Base-by-base conservation (phyloP, 2,113 vertebrate genomes). In the Apteryx mantelli region DNA sequence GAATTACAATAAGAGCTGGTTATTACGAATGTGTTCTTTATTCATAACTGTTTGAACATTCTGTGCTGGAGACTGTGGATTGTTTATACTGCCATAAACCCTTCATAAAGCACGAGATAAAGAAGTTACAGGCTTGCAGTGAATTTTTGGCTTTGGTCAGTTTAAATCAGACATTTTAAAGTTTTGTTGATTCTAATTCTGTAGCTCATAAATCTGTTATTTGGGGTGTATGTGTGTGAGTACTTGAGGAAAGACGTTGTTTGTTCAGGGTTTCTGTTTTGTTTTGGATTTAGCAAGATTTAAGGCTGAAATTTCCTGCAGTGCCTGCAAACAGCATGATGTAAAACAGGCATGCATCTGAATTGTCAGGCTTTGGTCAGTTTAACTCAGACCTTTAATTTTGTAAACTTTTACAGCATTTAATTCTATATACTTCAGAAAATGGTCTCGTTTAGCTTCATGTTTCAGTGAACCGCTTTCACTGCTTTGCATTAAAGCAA, bases 401-500 rank as follows among this genome's bases (percentile, higher is more conserved):
- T 38, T 76, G 40, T 74, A 44, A 93, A 80, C 64, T 82, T 82
- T 77, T 61, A 25, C 60, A 71, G 21, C 44, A 86, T 76, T 94
- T 88, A 89, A 85, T 87, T 79, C 52, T 44, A 5, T 44, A 5
- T 76, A 28, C 38, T 82, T 95, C 11, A 17, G 84, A 81, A 94
- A 93, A 70, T 4, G 19, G 7, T 42, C 95, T 93, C 91, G 36
- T 88, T 87, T 88, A 68, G 82, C 36, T 86, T 14, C 68, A 9
- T 34, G 68, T 94, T 91, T 76, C 48, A 64, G 38, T 86, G 38
- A 73, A 64, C 73, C 40, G 52, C 71, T 92, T 94, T 89, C 71
- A 40, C 25, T 77, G 63, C 65, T 97, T 93, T 97, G 48, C 82
- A 91, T 97, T 95, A 88, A 91, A 94, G 44, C 63, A 96, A 96